phyloP scores from a whole-genome alignment of 2,797 vertebrate species.

The Nasua narica region DNA sequence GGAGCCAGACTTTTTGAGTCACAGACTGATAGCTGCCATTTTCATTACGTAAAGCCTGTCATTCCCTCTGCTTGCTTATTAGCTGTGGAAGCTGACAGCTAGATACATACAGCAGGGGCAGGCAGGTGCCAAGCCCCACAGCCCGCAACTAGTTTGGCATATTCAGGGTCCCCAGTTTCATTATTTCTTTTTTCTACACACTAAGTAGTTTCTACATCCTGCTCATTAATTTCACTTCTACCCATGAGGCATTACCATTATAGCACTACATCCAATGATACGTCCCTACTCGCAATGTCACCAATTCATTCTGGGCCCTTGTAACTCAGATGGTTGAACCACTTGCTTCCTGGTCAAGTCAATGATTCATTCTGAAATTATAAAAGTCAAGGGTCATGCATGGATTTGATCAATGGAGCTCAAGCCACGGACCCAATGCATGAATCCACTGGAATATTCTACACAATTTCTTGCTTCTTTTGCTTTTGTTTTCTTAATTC shows the following conservation, averaged over 20 bases:
- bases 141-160: conserved; percentile 56
- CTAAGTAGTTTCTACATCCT: conserved; percentile 47
- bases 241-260: background rate
- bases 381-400: background rate
- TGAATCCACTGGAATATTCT: background rate
- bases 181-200: conserved; percentile 5
- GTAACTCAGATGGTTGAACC: background rate
- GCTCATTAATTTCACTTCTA: conserved; percentile 61
- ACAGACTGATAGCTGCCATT: conserved; percentile 76
- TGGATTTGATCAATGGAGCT: background rate
- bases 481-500: background rate
- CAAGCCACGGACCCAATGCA: background rate
- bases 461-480: background rate
- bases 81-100: conserved; percentile 67
- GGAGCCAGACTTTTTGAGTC: conserved; percentile 71
- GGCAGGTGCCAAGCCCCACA: conserved; percentile 70
- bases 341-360: background rate
- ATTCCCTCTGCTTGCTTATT: conserved; percentile 70
- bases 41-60: conserved; percentile 67
- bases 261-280: background rate
- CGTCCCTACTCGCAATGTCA: background rate
- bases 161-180: conserved; percentile 30
- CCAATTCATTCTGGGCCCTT: background rate
- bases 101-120: conserved; percentile 38
- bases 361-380: background rate